Percentiles rank a stretch among this genome's conserved stretches.
These are phyloP conservation scores for Anisognathus igniventris DNA, from an alignment of 2,797 vertebrate species.

Conservation along the genomic window DNA sequence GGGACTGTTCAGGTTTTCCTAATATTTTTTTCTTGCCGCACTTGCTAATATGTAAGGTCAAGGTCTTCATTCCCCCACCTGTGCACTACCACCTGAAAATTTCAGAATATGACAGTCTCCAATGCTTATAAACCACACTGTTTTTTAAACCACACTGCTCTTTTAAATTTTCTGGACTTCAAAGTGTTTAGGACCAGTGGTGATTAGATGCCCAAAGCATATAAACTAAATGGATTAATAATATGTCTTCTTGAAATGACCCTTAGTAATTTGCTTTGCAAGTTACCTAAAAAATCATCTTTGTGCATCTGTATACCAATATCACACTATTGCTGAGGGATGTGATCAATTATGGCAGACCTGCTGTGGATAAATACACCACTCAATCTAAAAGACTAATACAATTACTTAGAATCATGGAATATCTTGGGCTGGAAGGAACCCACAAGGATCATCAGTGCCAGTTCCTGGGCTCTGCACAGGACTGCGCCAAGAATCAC, in stretches of 20 bases:
- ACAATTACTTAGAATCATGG: not conserved
- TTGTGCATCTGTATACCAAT: not conserved
- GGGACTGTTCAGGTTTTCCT: not conserved
- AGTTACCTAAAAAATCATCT: not conserved
- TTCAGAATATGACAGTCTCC: not conserved
- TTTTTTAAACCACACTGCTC: not conserved
- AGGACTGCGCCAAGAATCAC: not conserved
- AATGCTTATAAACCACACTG: not conserved
- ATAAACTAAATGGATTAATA: not conserved
- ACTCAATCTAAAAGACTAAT: not conserved
- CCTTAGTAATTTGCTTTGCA: not conserved
- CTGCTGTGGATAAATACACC: not conserved
- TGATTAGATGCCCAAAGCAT: not conserved
- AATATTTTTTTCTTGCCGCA: not conserved
- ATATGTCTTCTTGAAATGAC: not conserved
- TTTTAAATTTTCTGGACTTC: not conserved
- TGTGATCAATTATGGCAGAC: not conserved
- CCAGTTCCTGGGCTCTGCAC: too few relatives aligned
- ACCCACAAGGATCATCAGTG: fast-evolving
- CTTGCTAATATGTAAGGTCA: not conserved
- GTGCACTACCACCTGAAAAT: not conserved
- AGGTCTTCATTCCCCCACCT: not conserved
- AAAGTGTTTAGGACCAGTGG: not conserved
- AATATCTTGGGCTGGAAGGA: not conserved
- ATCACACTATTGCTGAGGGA: not conserved